Base-by-base conservation (phyloP, 2,888 invertebrate genomes). In the Stenotaenia linearis region DNA sequence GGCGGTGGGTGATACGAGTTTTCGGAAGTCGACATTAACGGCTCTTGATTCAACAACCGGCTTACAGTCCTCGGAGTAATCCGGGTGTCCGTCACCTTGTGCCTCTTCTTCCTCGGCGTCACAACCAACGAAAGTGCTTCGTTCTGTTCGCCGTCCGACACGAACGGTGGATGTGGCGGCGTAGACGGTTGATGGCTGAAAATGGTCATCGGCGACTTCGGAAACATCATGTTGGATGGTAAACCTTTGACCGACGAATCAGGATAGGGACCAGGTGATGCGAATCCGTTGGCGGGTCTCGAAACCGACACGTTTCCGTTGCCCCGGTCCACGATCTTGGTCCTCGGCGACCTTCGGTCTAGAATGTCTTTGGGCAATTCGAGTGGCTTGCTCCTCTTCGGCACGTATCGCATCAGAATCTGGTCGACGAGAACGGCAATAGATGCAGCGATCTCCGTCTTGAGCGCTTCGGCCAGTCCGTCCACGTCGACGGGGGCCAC, bases 61-160 rank as follows among this genome's bases (percentile, higher is more conserved):
- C 94, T 94, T 75, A 95, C 95, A 77, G 96, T 95, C 82, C 96
- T 90, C 25, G 96, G 95, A 37, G 96, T 95, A 83, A 96, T 94
- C 83, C 96, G 90, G 79, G 96, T 95, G 85, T 96, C 96, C 45
- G 97, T 97, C 30, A 97, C 88, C 92, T 98, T 98, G 86, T 97
- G 97, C 79, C 98, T 90, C 88, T 97, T 97, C 90, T 97, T 97
- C 88, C 97, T 97, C 1, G 95, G 95, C 75, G 95, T 94, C 83
- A 97, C 96, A 80, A 98, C 97, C 84, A 97, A 90, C 86, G 96
- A 96, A 80, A 98, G 90, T 3, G 97, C 96, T 86, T 97, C 97
- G 86, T 95, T 95, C 86, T 96, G 95, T 86, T 96, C 96, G 82
- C 74, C 81, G 81, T 50, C 82, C 81, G 35, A 81, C 79, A 6